Percentiles rank a stretch among this genome's conserved stretches.
Conservation (phyloP, 1,140 invertebrate genomes). For the Eupristina koningsbergeri region DNA sequence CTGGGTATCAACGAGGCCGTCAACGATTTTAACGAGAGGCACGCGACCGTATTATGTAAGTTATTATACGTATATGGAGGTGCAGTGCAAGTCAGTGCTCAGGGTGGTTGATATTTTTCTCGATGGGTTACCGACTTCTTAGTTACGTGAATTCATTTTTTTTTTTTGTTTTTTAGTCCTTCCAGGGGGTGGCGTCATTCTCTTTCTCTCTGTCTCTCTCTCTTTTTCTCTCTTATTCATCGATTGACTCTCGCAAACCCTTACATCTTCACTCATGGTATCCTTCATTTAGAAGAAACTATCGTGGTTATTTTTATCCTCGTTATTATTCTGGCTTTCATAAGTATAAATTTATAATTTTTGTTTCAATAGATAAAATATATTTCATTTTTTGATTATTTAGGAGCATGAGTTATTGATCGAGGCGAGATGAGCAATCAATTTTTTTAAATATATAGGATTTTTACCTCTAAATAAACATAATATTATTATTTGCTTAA, state of each 20-base stretch:
- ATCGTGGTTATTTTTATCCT: not conserved
- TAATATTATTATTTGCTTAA: no score
- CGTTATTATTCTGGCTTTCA: not conserved
- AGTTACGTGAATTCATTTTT: not conserved
- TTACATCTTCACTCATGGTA: not conserved
- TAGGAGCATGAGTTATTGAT: no score
- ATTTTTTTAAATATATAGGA: no score
- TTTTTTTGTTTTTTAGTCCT: not conserved
- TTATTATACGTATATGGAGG: no score
- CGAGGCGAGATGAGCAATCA: no score
- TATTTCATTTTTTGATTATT: no score
- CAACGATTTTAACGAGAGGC: slow-evolving; percentile 66
- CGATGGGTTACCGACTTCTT: not conserved
- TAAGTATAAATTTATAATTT: not conserved
- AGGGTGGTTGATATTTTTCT: not conserved
- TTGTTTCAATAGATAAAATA: not conserved
- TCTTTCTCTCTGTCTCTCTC: no score
- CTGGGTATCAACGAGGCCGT: slow-evolving; percentile 21
- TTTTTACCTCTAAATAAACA: no score
- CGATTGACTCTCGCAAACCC: not conserved
- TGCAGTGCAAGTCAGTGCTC: not conserved
- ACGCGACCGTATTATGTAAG: slow-evolving; percentile 56
- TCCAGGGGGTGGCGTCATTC: not conserved
- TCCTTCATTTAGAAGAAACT: not conserved
- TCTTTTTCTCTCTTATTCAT: no score